Conservation (phyloP, 2,113 vertebrate genomes). For the Neogale vison region DNA sequence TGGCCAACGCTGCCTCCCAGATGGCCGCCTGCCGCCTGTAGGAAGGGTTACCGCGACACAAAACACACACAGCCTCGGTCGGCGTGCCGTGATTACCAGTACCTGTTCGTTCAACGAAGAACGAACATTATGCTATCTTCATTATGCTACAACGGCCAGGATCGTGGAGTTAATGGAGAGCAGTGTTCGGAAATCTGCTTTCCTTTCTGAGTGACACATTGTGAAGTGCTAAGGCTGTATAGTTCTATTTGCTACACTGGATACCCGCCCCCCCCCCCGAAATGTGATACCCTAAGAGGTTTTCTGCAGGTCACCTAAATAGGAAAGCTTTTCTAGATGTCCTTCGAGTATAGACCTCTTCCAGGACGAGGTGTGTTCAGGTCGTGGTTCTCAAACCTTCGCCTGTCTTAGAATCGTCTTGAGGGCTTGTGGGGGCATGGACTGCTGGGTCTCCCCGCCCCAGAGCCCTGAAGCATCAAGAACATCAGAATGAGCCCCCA, state of each 20-base stretch:
- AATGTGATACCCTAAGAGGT: background rate
- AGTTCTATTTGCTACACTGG: background rate
- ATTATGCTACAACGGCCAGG: no score
- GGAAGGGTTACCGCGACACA: background rate
- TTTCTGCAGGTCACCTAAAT: background rate
- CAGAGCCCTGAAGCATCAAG: background rate
- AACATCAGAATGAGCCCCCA: background rate
- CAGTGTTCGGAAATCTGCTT: background rate
- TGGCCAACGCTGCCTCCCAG: background rate
- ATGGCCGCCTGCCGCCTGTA: background rate
- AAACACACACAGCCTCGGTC: no score
- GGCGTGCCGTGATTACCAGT: background rate
- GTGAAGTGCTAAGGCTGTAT: background rate
- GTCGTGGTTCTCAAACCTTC: background rate
- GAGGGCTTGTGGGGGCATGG: background rate
- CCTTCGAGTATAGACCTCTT: background rate
- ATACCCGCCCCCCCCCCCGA: background rate
- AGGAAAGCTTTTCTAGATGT: background rate
- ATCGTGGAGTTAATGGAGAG: background rate
- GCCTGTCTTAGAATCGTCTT: background rate
- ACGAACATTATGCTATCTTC: no score
- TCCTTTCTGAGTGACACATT: background rate
- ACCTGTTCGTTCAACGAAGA: background rate
- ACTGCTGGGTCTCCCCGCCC: no score
- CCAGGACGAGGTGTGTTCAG: background rate